Evolutionary conservation across 2,888 invertebrate species (phyloP).

Genomic region (Dorcus hopei): DNA sequence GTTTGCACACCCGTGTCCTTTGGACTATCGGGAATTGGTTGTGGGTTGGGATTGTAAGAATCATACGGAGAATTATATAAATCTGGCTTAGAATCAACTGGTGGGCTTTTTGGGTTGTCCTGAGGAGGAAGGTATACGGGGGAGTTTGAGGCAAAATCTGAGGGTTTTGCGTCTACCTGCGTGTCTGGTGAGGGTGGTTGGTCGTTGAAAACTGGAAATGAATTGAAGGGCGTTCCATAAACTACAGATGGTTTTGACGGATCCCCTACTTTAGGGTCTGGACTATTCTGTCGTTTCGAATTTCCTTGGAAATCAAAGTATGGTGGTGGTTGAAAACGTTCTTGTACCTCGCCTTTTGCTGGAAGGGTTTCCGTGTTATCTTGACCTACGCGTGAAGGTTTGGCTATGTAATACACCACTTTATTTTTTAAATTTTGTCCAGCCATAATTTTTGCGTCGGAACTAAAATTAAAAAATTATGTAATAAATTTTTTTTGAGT

Average conservation of each 20-base stretch:
- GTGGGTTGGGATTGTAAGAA: slow-evolving; percentile 39
- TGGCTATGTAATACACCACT: slow-evolving; percentile 23
- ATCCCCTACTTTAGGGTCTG: background rate
- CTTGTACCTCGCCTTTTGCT: slow-evolving; percentile 45
- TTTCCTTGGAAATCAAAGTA: slow-evolving; percentile 37
- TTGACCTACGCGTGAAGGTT: slow-evolving; percentile 22
- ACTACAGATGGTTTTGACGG: slow-evolving; percentile 21
- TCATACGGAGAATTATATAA: slow-evolving; percentile 38
- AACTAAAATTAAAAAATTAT: slow-evolving; percentile 32
- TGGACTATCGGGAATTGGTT: no score
- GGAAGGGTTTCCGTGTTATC: slow-evolving; percentile 29
- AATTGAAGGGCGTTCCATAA: slow-evolving; percentile 24
- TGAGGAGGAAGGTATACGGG: slow-evolving; percentile 9
- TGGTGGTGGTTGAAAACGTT: slow-evolving; percentile 45
- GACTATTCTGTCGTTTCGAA: background rate
- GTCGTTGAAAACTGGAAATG: slow-evolving; percentile 14
- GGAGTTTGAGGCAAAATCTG: background rate
- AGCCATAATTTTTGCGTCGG: slow-evolving; percentile 34
- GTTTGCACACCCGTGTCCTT: no score
- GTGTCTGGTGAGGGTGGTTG: slow-evolving; percentile 5
- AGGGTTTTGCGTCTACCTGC: background rate
- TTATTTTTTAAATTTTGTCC: slow-evolving; percentile 35
- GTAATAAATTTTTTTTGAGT: slow-evolving; percentile 1
- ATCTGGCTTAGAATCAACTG: slow-evolving; percentile 12
- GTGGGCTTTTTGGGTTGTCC: slow-evolving; percentile 17